Base-by-base conservation (phyloP, 1,140 invertebrate genomes). In the Drosophila navojoa region DNA sequence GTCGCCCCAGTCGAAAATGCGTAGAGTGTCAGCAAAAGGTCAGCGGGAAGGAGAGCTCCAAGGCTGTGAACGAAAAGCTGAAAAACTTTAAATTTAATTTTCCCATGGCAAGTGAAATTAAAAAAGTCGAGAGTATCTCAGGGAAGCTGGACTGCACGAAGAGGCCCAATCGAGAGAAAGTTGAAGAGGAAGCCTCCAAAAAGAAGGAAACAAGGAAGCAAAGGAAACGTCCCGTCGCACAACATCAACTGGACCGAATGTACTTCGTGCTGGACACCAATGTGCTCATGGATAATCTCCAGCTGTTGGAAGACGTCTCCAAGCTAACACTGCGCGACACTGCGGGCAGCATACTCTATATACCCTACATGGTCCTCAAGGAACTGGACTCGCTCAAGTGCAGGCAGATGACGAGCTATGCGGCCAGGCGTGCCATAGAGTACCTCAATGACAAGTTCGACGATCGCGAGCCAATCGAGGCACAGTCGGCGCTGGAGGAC, bases 371-470 rank as follows among this genome's bases (percentile, higher is more conserved):
- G 0, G 78, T 80, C 1, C 72, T 80, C 38, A 81, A 76, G 9
- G 89, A 91, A 54, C 50, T 91, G 49, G 90, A 91, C 59, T 76
- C 38, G 58, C 32, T 91, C 0, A 91, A 91, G 54, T 25, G 25
- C 9, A 59, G 40, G 44, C 54, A 62, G 3, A 6, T 5, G 0
- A 54, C 32, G 4, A 53, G 50, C 0, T 40, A 50, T 19, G 38
- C 75, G 25, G 86, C 90, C 10, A 44, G 76, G 22, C 66, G 82
- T 0, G 89, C 90, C 35, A 91, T 91, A 3, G 69, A 71, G n/a
- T 91, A 74, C 62, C 42, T 91, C 9, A 90, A 90, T 61, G 45
- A 32, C 2, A 81, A 84, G 19, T 80, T 91, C 7, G 76, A 87
- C 40, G 55, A 71, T 25, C 16, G 57, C 29, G 55, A 79, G 27